Base-by-base conservation (phyloP, 1,140 invertebrate genomes). In the Cydia amplana region DNA sequence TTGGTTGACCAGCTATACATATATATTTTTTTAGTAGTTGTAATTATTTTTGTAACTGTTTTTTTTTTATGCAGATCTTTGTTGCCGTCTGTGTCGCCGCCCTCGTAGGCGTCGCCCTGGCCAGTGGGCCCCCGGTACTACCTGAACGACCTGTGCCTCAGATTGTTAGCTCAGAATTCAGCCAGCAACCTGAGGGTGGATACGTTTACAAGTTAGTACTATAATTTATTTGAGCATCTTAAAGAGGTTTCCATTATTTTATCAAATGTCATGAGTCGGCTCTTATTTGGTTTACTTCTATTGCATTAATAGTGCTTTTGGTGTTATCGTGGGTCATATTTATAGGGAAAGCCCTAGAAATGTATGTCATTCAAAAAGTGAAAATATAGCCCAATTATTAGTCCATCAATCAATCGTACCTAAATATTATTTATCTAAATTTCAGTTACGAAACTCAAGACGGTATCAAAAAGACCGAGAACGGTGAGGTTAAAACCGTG, bases 391-490 rank as follows among this genome's bases (percentile, higher is more conserved):
- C n/a, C n/a, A n/a, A n/a, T n/a, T n/a, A n/a, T n/a, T n/a, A n/a
- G n/a, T n/a, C n/a, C n/a, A n/a, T n/a, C n/a, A n/a, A n/a, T n/a
- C n/a, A n/a, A n/a, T n/a, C n/a, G n/a, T n/a, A n/a, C n/a, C n/a
- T n/a, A n/a, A n/a, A n/a, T n/a, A n/a, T 4, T 4, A 28, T 28
- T 46, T 46, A 46, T 46, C 43, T 14, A 1, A 10, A 78, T 76
- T 76, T 85, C 78, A 93, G 93, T n/a, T 93, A 87, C 78, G 90
- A 93, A 76, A 86, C 88, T 36, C 85, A 84, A 25, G 78, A 93
- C 74, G 88, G 90, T 12, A 88, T 86, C 78, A 5, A 1, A 18
- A 85, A 85, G 16, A 14, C 77, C 1, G 91, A 93, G 78, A 81
- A 65, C n/a, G 93, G 91, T 36, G 86, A 90, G 63, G 3, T 92